A percentile compares a stretch with the other conserved stretches of the same genome.
Conservation (phyloP, 2,888 invertebrate genomes). For the Dichetophora obliterata region DNA sequence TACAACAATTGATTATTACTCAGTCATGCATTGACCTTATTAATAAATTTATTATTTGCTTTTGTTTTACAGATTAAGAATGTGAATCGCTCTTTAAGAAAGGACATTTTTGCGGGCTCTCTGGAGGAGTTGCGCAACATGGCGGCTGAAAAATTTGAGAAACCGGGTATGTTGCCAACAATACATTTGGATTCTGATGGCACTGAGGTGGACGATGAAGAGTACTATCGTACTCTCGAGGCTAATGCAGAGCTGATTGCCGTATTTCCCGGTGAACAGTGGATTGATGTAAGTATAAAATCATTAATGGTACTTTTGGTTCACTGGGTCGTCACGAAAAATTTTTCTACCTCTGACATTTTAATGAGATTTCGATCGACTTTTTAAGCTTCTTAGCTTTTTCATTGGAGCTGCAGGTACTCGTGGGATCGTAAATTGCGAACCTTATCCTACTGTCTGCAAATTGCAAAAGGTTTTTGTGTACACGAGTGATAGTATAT, state of each 20-base stretch:
- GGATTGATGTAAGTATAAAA: slow-evolving; percentile 74
- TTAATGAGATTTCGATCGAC: too few species aligned
- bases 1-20: slow-evolving; percentile 35
- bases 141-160: slow-evolving; percentile 81
- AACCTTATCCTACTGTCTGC: too few species aligned
- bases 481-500: too few species aligned
- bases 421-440: too few species aligned
- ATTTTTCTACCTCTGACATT: too few species aligned
- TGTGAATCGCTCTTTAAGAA: slow-evolving; percentile 82
- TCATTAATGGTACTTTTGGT: too few species aligned
- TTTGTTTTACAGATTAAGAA: slow-evolving; percentile 71
- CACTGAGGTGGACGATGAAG: slow-evolving; percentile 95
- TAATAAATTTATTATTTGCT: not conserved
- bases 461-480: too few species aligned
- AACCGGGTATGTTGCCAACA: slow-evolving; percentile 73
- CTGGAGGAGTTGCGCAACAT: slow-evolving; percentile 83
- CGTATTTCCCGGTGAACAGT: slow-evolving; percentile 81
- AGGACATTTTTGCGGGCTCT: slow-evolving; percentile 85
- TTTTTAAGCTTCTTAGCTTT: too few species aligned
- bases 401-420: too few species aligned
- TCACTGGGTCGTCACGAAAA: too few species aligned
- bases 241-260: slow-evolving; percentile 89
- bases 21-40: not conserved
- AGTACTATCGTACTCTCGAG: slow-evolving; percentile 92
- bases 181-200: slow-evolving; percentile 93